phyloP scores from a whole-genome alignment of 2,888 invertebrate genomes.

The Teleiodes luculella region DNA sequence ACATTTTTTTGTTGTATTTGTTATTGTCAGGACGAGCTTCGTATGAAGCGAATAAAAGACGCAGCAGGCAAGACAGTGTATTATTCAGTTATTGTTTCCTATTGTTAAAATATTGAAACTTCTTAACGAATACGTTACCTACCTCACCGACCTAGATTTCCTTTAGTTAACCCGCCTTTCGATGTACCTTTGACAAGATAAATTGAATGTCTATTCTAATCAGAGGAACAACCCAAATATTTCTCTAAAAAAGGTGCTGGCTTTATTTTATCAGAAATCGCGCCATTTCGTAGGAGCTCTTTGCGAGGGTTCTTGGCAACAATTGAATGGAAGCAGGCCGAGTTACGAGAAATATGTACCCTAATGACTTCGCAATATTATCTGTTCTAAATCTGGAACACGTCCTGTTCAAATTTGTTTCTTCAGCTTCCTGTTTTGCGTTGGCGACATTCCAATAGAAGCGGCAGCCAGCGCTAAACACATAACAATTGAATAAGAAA shows the following conservation, averaged over 20 bases:
- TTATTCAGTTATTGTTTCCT: too few relatives aligned
- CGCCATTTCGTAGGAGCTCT: background rate
- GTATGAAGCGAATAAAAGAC: too few relatives aligned
- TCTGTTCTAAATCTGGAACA: background rate
- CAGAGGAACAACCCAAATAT: too few relatives aligned
- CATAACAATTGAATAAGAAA: slow-evolving; percentile 24
- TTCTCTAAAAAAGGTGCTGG: background rate
- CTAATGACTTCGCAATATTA: slow-evolving; percentile 2
- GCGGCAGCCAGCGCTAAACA: slow-evolving; percentile 16
- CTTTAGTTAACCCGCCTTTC: too few relatives aligned
- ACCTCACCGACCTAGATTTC: too few relatives aligned
- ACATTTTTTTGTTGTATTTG: too few relatives aligned
- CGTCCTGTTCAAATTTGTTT: slow-evolving; percentile 6
- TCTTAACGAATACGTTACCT: too few relatives aligned
- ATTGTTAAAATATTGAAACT: too few relatives aligned
- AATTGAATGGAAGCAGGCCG: background rate
- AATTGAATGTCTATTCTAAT: too few relatives aligned
- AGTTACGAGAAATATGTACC: background rate
- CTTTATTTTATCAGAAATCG: background rate
- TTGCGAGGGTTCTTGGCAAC: background rate
- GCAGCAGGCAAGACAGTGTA: too few relatives aligned
- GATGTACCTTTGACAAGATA: too few relatives aligned
- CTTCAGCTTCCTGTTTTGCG: background rate
- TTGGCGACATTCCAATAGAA: background rate
- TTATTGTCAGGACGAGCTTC: too few relatives aligned